These are phyloP conservation scores for Neosilurus mollespiculum DNA, from an alignment of 2,797 vertebrate species.

Conservation along the genomic window DNA sequence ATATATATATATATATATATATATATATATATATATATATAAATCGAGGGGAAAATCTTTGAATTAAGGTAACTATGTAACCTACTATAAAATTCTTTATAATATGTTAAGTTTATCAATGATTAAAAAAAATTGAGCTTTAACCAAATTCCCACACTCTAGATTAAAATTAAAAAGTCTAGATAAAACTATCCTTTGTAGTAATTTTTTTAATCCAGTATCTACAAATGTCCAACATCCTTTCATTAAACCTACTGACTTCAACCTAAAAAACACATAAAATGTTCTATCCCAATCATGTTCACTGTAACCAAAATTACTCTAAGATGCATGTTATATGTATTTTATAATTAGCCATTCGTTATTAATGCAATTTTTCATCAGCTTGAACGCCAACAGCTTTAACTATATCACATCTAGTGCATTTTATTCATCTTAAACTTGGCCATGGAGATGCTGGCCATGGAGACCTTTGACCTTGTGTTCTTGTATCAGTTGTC, in stretches of 20 bases:
- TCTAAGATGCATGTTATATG: background rate
- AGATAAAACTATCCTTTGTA: background rate
- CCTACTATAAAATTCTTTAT: background rate
- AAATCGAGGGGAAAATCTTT: too few species aligned
- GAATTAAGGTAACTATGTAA: too few species aligned
- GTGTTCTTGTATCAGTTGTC: too few species aligned
- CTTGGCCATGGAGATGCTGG: background rate
- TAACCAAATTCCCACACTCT: background rate
- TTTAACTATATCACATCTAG: background rate
- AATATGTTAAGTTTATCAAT: background rate
- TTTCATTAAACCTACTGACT: background rate
- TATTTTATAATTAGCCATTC: background rate
- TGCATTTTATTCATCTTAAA: background rate
- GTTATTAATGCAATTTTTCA: background rate
- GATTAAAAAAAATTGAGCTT: background rate
- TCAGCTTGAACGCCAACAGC: background rate
- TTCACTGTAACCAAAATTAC: background rate
- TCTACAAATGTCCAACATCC: background rate
- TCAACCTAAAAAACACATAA: background rate
- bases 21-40: too few species aligned
- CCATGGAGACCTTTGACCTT: conserved; percentile 2
- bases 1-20: too few species aligned
- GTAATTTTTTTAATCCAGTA: background rate
- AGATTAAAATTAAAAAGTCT: background rate
- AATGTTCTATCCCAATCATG: background rate